A percentile compares a stretch with the other conserved stretches of the same genome.
phyloP scores from a whole-genome alignment of 2,888 invertebrate species.

The Eurois occulta region DNA sequence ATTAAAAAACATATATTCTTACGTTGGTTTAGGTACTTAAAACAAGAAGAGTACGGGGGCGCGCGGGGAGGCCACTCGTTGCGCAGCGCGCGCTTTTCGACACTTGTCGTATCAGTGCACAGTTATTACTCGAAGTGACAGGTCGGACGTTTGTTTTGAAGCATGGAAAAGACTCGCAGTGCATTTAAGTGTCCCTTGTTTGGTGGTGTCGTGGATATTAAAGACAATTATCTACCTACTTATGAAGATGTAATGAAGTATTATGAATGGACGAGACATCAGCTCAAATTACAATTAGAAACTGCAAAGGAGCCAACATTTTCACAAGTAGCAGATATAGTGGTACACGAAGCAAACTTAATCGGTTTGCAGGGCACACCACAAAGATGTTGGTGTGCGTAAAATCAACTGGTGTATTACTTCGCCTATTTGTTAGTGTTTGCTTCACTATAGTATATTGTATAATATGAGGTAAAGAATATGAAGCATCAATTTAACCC shows the following conservation, averaged over 20 bases:
- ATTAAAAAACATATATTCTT: too few relatives aligned
- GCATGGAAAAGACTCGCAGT: not conserved
- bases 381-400: too few relatives aligned
- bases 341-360: too few relatives aligned
- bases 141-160: too few relatives aligned
- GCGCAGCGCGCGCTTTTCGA: not conserved
- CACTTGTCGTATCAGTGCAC: not conserved
- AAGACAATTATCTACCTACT: conserved; percentile 6
- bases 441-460: too few relatives aligned
- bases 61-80: not conserved
- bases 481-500: too few relatives aligned
- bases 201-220: not conserved
- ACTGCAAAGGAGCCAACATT: conserved; percentile 3
- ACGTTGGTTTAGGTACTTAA: not conserved
- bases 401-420: too few relatives aligned
- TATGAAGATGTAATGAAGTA: conserved; percentile 3
- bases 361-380: too few relatives aligned
- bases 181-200: not conserved
- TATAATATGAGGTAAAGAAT: too few relatives aligned
- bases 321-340: not conserved
- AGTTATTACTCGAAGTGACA: not conserved
- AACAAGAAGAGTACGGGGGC: not conserved
- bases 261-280: conserved; percentile 1
- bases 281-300: not conserved
- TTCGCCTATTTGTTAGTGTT: too few relatives aligned